Evolutionary conservation across 2,797 vertebrate genomes (phyloP).

Genomic region (Cryptoblepharus egeriae): DNA sequence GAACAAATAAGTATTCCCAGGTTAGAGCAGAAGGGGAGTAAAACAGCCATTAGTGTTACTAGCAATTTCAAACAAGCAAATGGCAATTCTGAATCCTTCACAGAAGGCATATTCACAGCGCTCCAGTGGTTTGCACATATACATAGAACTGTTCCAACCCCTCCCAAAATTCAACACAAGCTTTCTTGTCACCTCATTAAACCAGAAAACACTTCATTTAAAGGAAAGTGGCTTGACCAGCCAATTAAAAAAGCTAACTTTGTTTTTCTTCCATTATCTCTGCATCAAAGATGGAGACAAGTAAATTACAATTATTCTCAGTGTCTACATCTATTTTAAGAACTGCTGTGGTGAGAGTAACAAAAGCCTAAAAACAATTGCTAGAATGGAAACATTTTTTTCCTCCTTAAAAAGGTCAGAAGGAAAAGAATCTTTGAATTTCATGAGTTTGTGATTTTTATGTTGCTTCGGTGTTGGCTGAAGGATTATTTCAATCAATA

Average conservation of each 20-base stretch:
- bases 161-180: neutral
- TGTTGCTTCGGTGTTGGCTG: neutral
- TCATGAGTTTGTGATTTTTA: neutral
- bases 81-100: constrained; percentile 66
- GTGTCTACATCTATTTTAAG: constrained; percentile 26
- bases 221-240: constrained; percentile 17
- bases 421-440: neutral
- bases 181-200: constrained; percentile 33
- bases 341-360: neutral
- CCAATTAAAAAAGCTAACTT: constrained; percentile 23
- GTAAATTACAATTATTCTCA: constrained; percentile 35
- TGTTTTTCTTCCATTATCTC: constrained; percentile 34
- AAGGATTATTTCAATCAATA: constrained; percentile 30
- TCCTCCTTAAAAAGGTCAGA: constrained; percentile 2
- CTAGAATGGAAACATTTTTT: neutral
- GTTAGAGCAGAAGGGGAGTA: constrained; percentile 44
- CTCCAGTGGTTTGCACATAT: constrained; percentile 2
- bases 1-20: constrained; percentile 62
- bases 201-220: neutral
- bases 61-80: constrained; percentile 38
- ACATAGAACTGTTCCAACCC: neutral
- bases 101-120: constrained; percentile 67
- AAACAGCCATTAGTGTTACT: constrained; percentile 43
- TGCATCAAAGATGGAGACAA: constrained; percentile 35
- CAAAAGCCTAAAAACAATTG: constrained; percentile 16